These are phyloP conservation scores for Drosophila meridionalis DNA, from an alignment of 2,888 invertebrate genomes.

Conservation along the genomic window DNA sequence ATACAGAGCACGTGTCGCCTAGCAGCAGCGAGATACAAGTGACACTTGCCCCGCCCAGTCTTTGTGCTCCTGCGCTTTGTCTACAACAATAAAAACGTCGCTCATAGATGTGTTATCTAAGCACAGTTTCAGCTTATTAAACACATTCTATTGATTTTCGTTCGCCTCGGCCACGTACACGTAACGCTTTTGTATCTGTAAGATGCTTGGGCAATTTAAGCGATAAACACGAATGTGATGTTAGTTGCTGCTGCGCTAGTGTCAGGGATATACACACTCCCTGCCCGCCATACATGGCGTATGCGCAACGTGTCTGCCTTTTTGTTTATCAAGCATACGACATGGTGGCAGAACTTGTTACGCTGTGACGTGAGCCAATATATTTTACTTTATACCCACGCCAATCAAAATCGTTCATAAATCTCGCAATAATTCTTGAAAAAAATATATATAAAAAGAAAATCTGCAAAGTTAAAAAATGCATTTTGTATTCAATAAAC, in stretches of 20 bases:
- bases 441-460: conserved; percentile 3
- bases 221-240: conserved; percentile 64
- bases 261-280: conserved; percentile 2
- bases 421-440: conserved; percentile 40
- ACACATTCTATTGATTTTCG: conserved; percentile 66
- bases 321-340: conserved; percentile 46
- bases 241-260: conserved; percentile 43
- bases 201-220: conserved; percentile 64
- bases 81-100: conserved; percentile 48
- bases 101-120: conserved; percentile 58
- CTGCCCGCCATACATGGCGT: conserved; percentile 29
- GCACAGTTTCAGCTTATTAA: conserved; percentile 69
- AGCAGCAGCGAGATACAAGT: conserved; percentile 43
- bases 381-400: conserved; percentile 40
- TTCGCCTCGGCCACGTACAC: conserved; percentile 30
- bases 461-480: conserved; percentile 28
- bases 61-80: not conserved
- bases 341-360: conserved; percentile 49
- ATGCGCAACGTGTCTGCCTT: conserved; percentile 35
- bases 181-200: conserved; percentile 47
- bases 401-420: conserved; percentile 58
- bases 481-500: conserved; percentile 44
- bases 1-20: conserved; percentile 59
- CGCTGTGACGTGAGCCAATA: conserved; percentile 53
- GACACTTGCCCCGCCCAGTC: conserved; percentile 16